Percentiles rank a stretch among this genome's conserved stretches.
Conservation (phyloP, 2,888 invertebrate genomes). For the Chrysotoxum bicinctum region DNA sequence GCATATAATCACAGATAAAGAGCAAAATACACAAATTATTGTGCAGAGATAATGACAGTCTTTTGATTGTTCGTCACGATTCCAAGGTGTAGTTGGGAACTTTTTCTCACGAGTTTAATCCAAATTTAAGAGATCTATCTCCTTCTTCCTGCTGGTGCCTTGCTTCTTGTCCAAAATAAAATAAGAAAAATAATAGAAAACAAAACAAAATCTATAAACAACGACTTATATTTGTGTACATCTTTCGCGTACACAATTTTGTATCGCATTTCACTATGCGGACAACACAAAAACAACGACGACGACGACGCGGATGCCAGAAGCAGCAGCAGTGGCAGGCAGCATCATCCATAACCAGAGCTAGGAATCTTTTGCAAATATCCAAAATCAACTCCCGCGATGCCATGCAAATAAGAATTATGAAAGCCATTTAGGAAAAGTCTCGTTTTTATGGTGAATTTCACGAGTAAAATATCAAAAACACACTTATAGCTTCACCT, state of each 20-base stretch:
- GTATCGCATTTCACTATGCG: constrained; percentile 65
- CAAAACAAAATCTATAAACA: constrained; percentile 1
- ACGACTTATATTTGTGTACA: constrained; percentile 55
- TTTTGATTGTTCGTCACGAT: constrained; percentile 81
- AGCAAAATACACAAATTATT: constrained; percentile 79
- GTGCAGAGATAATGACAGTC: constrained; percentile 81
- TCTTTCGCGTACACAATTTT: constrained; percentile 55
- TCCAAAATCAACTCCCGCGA: constrained; percentile 35
- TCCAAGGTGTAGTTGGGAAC: constrained; percentile 76
- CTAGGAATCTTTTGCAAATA: constrained; percentile 23
- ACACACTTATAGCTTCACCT: neutral
- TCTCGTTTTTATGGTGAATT: constrained; percentile 9
- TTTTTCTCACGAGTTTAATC: constrained; percentile 74
- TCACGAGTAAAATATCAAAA: neutral
- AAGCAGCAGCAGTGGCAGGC: constrained; percentile 28
- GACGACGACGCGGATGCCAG: constrained; percentile 45
- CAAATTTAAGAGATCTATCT: constrained; percentile 67
- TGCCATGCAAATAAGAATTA: constrained; percentile 59
- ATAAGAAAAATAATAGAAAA: neutral
- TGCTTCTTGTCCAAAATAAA: neutral
- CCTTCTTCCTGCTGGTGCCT: neutral
- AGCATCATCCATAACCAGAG: constrained; percentile 1
- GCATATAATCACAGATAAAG: constrained; percentile 71
- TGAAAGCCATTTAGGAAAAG: constrained; percentile 55
- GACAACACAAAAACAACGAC: constrained; percentile 26